Percentiles rank a stretch among this genome's conserved stretches.
Conservation (phyloP, 2,113 vertebrate genomes). For the Trinectes maculatus region DNA sequence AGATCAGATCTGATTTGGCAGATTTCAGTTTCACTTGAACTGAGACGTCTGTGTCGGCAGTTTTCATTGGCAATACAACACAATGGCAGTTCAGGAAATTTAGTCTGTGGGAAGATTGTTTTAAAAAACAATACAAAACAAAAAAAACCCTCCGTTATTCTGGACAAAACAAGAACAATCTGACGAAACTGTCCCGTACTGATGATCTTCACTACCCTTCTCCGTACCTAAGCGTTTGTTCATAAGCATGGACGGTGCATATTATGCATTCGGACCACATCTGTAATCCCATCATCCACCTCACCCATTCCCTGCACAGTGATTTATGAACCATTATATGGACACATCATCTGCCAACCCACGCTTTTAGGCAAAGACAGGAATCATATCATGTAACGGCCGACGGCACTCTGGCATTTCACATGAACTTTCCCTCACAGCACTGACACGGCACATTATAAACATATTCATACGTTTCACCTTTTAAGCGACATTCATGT, state of each 20-base stretch:
- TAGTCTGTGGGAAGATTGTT: no score
- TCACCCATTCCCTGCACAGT: constrained; percentile 30
- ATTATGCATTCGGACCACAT: constrained; percentile 45
- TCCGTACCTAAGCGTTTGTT: constrained; percentile 41
- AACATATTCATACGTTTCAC: constrained; percentile 36
- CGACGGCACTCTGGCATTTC: constrained; percentile 45
- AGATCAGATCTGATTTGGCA: no score
- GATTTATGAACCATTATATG: constrained; percentile 52
- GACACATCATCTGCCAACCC: constrained; percentile 42
- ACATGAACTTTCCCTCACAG: constrained; percentile 34
- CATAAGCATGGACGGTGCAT: constrained; percentile 10
- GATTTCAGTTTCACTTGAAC: no score
- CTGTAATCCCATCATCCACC: constrained; percentile 20
- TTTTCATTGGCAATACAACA: no score
- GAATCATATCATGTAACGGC: constrained; percentile 34
- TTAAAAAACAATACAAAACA: no score
- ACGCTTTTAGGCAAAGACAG: constrained; percentile 62
- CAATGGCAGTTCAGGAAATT: background rate
- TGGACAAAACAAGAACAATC: no score
- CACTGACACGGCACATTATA: constrained; percentile 34
- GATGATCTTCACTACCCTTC: background rate
- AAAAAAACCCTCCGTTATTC: no score
- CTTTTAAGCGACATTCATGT: constrained; percentile 23
- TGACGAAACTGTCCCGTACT: background rate
- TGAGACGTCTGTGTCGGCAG: no score